Evolutionary conservation across 2,797 vertebrate species (phyloP), one percentile per base, ranked within the genome.

Genomic region (Cossypha niveicapilla): DNA sequence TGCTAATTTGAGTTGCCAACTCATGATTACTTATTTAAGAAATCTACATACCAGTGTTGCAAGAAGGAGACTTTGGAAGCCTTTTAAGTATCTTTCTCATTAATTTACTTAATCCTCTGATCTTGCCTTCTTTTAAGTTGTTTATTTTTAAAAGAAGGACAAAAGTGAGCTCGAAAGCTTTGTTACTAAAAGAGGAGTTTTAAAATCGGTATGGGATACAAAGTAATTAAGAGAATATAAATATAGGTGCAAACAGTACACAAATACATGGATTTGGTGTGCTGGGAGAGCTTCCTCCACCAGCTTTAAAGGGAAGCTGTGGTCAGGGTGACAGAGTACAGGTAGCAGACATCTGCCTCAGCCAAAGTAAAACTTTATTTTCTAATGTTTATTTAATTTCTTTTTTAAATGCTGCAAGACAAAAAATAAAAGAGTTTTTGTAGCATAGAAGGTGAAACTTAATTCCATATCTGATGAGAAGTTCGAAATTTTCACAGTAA

Each of bases 101-200:
- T 96, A 97, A 97, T 96, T 96, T 94, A 81, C 72, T 96, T 96
- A 94, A 92, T 96, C 96, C 77, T 97, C 97, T 97, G 95, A 97
- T 97, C 97, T 97, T 78, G 48, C 78, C 58, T 94, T 92, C 94
- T 94, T 97, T 97, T 92, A 96, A 95, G 95, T 93, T 96, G 65
- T 95, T 95, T 95, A 87, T 92, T 96, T 97, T 95, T 95, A 68
- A 96, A 95, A 92, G 74, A 88, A 92, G 96, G 91, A 90, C 92
- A 95, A 93, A 94, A 96, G 80, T 92, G 80, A 96, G 47, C 42
- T 81, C 56, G 89, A 86, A 96, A 90, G 85, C 86, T 96, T 96
- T 96, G 96, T 96, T 95, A 96, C 79, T 68, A 47, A 94, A 93
- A 94, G 60, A 96, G 92, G 86, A 74, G 62, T 65, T 92, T 96